Base-by-base conservation (phyloP, 1,140 invertebrate genomes). In the Caenorhabditis inopinata region DNA sequence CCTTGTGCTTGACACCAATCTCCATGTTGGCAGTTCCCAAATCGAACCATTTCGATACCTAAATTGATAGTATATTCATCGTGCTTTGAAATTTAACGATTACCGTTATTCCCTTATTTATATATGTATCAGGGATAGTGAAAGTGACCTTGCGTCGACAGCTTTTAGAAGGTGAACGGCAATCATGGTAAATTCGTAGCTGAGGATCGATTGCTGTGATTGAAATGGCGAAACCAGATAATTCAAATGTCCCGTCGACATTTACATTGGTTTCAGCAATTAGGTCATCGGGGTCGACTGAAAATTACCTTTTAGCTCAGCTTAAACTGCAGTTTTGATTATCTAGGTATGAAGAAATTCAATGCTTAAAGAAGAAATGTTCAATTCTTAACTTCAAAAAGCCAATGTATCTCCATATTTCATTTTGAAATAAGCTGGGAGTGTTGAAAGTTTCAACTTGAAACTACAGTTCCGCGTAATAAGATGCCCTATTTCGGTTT, bases 1-100 rank as follows among this genome's bases (percentile, higher is more conserved):
- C 58, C n/a, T 68, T 68, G n/a, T 68, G 58, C 27, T 68, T 68
- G 16, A 68, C 58, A 29, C 58, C 58, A 21, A 68, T 68, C 21
- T 68, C 58, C 58, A 68, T 68, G n/a, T 68, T 68, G 0, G 32
- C 32, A 16, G 32, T 21, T 38, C 58, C 58, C n/a, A 68, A 21
- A 42, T 68, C 58, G 12, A 68, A 68, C 58, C 58, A 68, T 21
- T 38, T 68, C 4, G 12, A 2, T 5, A 68, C 58, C 58, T 68
- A 32, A 68, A 68, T n/a, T n/a, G n/a, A 21, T 18, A 38, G 12
- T 7, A 38, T 9, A 18, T 68, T 29, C 3, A 29, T 23, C 14
- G 21, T n/a, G 18, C n/a, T 18, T 38, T 9, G 12, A 51, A 21
- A 18, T 18, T 7, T 14, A 42, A 7, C 38, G 21, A 18, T 68